Evolutionary conservation across 2,113 vertebrate genomes (phyloP).

Genomic region (Trogon surrucura): DNA sequence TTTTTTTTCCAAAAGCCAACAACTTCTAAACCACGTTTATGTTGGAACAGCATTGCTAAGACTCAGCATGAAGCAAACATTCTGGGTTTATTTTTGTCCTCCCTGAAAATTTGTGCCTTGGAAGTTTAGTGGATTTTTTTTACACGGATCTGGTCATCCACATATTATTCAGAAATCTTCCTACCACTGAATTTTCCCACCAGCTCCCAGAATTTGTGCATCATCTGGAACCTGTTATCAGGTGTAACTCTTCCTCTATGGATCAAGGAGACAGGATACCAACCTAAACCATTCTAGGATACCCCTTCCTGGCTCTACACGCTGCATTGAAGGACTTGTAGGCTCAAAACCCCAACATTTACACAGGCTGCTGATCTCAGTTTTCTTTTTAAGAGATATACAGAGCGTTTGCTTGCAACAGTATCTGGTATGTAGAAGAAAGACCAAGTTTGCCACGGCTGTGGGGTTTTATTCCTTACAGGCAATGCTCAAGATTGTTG

Average conservation of each 20-base stretch:
- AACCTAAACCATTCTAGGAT: too few species aligned
- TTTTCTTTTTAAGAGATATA: not conserved
- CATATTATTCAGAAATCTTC: not conserved
- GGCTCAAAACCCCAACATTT: not conserved
- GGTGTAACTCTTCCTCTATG: rapidly evolving
- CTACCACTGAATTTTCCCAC: not conserved
- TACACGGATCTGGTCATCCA: not conserved
- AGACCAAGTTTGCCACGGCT: not conserved
- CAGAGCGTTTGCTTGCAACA: not conserved
- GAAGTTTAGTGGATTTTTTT: not conserved
- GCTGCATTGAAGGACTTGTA: not conserved
- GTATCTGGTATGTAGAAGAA: not conserved
- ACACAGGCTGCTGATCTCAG: not conserved
- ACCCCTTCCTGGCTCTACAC: not conserved
- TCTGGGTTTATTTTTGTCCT: constrained; percentile 20
- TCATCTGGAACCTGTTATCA: not conserved
- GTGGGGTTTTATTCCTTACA: not conserved
- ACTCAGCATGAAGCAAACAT: not conserved
- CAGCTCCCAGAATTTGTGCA: not conserved
- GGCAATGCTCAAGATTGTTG: not conserved
- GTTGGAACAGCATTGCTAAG: constrained; percentile 5
- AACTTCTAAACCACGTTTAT: not conserved
- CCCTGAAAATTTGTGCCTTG: not conserved
- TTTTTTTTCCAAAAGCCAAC: not conserved
- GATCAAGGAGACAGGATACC: not conserved